Conservation (phyloP, 1,140 invertebrate genomes). For the Cotesia vestalis region DNA sequence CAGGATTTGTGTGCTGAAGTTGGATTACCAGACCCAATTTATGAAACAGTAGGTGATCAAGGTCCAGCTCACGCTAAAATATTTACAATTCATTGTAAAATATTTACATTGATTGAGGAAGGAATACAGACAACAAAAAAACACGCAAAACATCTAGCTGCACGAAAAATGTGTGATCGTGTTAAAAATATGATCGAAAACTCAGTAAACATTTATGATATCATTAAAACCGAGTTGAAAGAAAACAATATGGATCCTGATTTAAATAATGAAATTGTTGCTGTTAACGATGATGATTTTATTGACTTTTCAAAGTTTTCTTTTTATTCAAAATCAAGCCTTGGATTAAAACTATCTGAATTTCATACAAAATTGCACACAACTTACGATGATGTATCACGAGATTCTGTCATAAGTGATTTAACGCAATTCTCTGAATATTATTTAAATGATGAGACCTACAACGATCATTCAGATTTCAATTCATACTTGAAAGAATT, state of each 20-base stretch:
- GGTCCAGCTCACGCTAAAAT: slow-evolving; percentile 77
- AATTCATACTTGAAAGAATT: background rate
- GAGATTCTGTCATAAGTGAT: slow-evolving; percentile 32
- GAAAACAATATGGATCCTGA: background rate
- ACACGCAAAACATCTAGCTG: slow-evolving; percentile 68
- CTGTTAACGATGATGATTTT: slow-evolving; percentile 35
- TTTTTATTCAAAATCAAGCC: slow-evolving; percentile 45
- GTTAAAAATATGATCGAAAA: slow-evolving; percentile 48
- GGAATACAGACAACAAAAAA: slow-evolving; percentile 68
- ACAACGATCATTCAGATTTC: background rate
- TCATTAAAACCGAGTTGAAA: background rate
- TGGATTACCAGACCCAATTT: slow-evolving; percentile 71
- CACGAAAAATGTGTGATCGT: slow-evolving; percentile 66
- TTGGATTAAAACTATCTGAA: slow-evolving; percentile 52
- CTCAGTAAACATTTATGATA: background rate
- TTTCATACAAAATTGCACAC: slow-evolving; percentile 50
- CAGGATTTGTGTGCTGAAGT: slow-evolving; percentile 71
- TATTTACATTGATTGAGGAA: slow-evolving; percentile 69
- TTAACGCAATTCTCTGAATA: background rate
- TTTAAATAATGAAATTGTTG: background rate
- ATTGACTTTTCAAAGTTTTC: slow-evolving; percentile 38
- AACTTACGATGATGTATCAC: slow-evolving; percentile 31
- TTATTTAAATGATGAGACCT: background rate
- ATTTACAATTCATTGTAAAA: slow-evolving; percentile 74
- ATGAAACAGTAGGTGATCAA: slow-evolving; percentile 71